A percentile compares a stretch with the other conserved stretches of the same genome.
phyloP scores from a whole-genome alignment of 2,888 invertebrate species.

The Polyommatus iphigenia region DNA sequence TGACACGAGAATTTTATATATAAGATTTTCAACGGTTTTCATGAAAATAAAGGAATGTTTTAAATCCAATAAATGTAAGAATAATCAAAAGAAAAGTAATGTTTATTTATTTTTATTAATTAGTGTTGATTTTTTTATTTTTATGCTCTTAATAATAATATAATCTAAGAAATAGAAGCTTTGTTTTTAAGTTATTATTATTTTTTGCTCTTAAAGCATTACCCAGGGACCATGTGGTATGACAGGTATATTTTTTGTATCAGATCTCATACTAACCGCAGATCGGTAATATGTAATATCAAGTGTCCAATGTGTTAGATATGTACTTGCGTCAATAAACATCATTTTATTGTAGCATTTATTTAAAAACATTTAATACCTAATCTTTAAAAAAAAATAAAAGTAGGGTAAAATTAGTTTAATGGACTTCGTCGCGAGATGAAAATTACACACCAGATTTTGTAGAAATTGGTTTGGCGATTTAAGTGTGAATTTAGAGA shows the following conservation, averaged over 20 bases:
- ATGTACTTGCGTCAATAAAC: neutral
- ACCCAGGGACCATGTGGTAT: slow-evolving; percentile 7
- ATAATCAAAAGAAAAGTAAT: no score
- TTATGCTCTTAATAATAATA: neutral
- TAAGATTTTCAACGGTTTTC: no score
- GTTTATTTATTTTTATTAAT: no score
- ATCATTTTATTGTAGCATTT: neutral
- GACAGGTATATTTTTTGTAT: neutral
- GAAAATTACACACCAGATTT: neutral
- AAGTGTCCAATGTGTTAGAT: neutral
- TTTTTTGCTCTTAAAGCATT: neutral
- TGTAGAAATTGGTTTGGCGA: no score
- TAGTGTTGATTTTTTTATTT: neutral
- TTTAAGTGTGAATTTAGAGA: neutral
- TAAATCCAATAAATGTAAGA: no score
- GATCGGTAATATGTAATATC: neutral
- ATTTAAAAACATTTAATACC: no score
- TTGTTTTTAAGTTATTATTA: no score
- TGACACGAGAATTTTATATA: no score
- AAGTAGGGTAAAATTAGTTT: no score
- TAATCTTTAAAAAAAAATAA: no score
- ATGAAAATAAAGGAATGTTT: no score
- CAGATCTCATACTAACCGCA: slow-evolving; percentile 5
- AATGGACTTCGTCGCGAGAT: neutral
- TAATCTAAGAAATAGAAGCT: no score